A percentile compares a stretch with the other conserved stretches of the same genome.
phyloP scores from a whole-genome alignment of 92 coral and sea anemone species.

The Epizoanthus stellaris region DNA sequence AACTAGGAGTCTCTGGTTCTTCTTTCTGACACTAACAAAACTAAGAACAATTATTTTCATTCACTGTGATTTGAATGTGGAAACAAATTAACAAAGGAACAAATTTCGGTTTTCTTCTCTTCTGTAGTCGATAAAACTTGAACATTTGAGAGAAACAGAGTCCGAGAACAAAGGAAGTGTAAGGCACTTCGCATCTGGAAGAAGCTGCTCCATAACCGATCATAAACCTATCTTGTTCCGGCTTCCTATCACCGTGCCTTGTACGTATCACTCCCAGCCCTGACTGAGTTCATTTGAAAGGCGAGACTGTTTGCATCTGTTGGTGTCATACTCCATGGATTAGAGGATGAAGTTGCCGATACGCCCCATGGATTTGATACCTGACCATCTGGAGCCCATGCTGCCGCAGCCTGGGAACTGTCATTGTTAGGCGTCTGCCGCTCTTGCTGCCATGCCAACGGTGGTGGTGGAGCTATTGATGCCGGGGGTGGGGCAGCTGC shows the following conservation, averaged over 20 bases:
- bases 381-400: neutral
- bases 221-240: neutral
- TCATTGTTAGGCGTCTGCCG: constrained; percentile 4
- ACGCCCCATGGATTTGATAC: too few species aligned
- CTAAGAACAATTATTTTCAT: too few species aligned
- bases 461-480: constrained; percentile 86
- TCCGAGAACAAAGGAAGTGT: neutral
- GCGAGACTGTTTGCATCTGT: neutral
- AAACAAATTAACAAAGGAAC: too few species aligned
- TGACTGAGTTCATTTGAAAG: constrained; percentile 13
- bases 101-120: too few species aligned
- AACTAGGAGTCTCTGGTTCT: too few species aligned
- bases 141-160: neutral
- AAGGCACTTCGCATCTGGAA: neutral
- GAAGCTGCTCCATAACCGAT: neutral
- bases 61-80: too few species aligned
- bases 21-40: too few species aligned
- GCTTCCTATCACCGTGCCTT: constrained; percentile 20
- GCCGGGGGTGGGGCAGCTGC: constrained; percentile 86
- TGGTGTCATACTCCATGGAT: neutral
- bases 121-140: neutral
- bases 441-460: constrained; percentile 90
- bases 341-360: neutral
- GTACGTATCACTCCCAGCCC: neutral
- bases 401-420: neutral